Percentiles rank a stretch among this genome's conserved stretches.
These are phyloP conservation scores for Orthosia gracilis DNA, from an alignment of 2,888 invertebrate genomes.

Conservation along the genomic window DNA sequence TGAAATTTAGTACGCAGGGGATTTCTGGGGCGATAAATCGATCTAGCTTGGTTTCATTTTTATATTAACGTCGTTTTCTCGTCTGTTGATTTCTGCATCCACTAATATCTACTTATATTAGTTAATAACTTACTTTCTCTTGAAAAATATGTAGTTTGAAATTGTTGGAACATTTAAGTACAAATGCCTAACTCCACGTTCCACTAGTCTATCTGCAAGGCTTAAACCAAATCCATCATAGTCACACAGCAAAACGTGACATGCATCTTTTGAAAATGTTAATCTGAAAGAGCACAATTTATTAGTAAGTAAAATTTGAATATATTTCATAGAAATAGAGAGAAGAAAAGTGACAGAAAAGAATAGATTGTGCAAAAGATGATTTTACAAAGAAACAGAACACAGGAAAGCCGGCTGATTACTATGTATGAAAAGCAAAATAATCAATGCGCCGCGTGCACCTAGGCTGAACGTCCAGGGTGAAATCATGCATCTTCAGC, in stretches of 20 bases:
- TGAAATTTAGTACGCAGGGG: too few relatives aligned
- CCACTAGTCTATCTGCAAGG: constrained; percentile 5
- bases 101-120: too few relatives aligned
- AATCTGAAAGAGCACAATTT: background rate
- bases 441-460: background rate
- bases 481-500: constrained; percentile 21
- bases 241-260: constrained; percentile 13
- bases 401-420: too few relatives aligned
- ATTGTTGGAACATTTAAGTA: background rate
- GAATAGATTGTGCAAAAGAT: too few relatives aligned
- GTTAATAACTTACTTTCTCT: background rate
- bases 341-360: background rate
- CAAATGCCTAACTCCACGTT: background rate
- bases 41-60: too few relatives aligned
- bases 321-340: too few relatives aligned
- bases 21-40: too few relatives aligned
- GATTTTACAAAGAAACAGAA: too few relatives aligned
- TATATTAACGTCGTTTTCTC: too few relatives aligned
- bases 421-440: too few relatives aligned
- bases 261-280: background rate
- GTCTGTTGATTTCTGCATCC: background rate
- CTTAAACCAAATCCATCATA: constrained; percentile 6
- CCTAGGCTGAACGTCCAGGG: constrained; percentile 27
- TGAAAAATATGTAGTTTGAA: constrained; percentile 9
- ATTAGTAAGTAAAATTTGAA: too few relatives aligned